phyloP scores from a whole-genome alignment of 2,113 vertebrate species.

The Syngnathoides biaculeatus region DNA sequence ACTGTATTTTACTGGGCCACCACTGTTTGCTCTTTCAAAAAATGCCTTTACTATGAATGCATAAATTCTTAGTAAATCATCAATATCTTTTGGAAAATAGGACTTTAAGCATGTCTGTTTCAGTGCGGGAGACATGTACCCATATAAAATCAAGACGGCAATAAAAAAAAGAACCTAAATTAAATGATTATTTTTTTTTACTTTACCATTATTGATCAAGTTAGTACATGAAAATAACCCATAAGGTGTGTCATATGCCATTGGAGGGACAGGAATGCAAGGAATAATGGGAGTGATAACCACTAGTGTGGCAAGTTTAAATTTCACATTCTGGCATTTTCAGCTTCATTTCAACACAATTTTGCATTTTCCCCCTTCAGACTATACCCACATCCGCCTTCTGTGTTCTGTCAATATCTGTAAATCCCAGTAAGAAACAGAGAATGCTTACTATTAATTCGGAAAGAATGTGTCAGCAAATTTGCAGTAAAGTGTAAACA shows the following conservation, averaged over 20 bases:
- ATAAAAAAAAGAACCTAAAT: too few relatives aligned
- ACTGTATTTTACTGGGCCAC: too few relatives aligned
- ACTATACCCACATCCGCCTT: background rate
- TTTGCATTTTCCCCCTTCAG: slow-evolving; percentile 8
- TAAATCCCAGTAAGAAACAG: slow-evolving; percentile 8
- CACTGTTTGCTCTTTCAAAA: too few relatives aligned
- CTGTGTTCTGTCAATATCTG: slow-evolving; percentile 8
- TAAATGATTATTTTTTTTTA: too few relatives aligned
- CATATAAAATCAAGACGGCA: too few relatives aligned
- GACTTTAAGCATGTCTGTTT: too few relatives aligned
- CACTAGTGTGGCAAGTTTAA: background rate
- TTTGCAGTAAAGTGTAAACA: background rate
- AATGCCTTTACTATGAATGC: too few relatives aligned
- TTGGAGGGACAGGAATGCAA: slow-evolving; percentile 28
- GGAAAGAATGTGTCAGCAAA: slow-evolving; percentile 7
- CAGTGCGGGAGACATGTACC: too few relatives aligned
- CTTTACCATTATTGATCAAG: too few relatives aligned
- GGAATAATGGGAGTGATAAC: slow-evolving; percentile 20
- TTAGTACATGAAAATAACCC: too few relatives aligned
- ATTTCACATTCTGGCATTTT: background rate
- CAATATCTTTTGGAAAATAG: too few relatives aligned
- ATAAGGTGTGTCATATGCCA: slow-evolving; percentile 27
- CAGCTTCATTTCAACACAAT: background rate
- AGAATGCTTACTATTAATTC: slow-evolving; percentile 3
- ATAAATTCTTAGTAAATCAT: too few relatives aligned